These are phyloP conservation scores for Acrocephalus kingi DNA, from an alignment of 2,113 vertebrate species.

Conservation along the genomic window DNA sequence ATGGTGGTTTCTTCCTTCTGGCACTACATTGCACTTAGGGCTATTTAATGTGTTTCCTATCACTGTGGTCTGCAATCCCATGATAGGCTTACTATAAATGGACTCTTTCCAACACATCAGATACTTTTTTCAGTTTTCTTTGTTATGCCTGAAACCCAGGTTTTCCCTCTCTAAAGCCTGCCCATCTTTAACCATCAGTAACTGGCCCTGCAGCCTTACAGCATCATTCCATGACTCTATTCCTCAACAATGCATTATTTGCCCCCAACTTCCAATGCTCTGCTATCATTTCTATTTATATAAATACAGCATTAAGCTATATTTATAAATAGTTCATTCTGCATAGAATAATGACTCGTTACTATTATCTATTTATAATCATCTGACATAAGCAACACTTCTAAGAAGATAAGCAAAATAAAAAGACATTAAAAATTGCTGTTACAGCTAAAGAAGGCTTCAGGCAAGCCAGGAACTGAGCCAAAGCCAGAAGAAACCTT, in stretches of 20 bases:
- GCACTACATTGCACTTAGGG: not conserved
- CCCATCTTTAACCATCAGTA: not conserved
- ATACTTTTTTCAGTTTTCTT: not conserved
- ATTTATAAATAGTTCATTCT: constrained; percentile 9
- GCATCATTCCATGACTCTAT: not conserved
- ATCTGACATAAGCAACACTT: not conserved
- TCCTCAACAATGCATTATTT: not conserved
- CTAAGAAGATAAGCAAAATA: not conserved
- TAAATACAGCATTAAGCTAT: not conserved
- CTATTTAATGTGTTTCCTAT: not conserved
- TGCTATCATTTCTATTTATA: not conserved
- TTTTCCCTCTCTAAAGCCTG: not conserved
- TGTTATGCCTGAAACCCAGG: not conserved
- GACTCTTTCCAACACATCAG: not conserved
- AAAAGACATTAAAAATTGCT: not conserved
- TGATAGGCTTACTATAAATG: not conserved
- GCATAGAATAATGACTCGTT: not conserved
- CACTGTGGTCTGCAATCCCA: not conserved
- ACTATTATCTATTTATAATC: not conserved
- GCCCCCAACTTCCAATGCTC: not conserved
- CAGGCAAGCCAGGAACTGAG: not conserved
- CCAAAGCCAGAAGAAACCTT: not conserved
- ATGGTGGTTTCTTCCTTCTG: not conserved
- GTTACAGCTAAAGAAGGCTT: not conserved
- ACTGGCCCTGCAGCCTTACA: not conserved